Percentiles rank a stretch among this genome's conserved stretches.
phyloP scores from a whole-genome alignment of 2,888 invertebrate genomes.

The Hirtodrosophila trivittata region DNA sequence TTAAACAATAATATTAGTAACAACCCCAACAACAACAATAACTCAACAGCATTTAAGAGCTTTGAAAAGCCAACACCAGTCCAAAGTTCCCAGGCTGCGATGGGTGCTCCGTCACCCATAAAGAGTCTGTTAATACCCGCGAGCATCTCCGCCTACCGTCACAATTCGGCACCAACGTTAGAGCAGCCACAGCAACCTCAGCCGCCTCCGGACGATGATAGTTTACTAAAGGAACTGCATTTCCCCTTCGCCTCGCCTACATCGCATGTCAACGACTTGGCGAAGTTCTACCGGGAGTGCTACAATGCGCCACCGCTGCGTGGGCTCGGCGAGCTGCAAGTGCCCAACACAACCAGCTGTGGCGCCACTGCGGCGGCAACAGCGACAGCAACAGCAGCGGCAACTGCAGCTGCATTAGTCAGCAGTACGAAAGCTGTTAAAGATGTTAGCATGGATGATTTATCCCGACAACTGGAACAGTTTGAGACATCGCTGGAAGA shows the following conservation, averaged over 20 bases:
- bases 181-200: conserved; percentile 38
- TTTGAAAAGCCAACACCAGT: conserved; percentile 66
- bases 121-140: conserved; percentile 80
- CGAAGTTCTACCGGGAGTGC: conserved; percentile 84
- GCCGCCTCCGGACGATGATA: conserved; percentile 81
- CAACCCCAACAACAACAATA: conserved; percentile 71
- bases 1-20: conserved; percentile 52
- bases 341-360: conserved; percentile 25
- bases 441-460: conserved; percentile 77
- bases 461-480: conserved; percentile 83
- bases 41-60: conserved; percentile 75
- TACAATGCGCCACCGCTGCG: conserved; percentile 83
- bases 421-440: conserved; percentile 39
- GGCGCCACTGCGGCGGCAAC: conserved; percentile 39
- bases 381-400: conserved; percentile 39
- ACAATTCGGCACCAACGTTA: conserved; percentile 50
- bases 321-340: conserved; percentile 71
- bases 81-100: neutral
- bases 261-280: conserved; percentile 83
- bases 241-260: conserved; percentile 84
- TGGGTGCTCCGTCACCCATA: conserved; percentile 72
- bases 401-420: conserved; percentile 30
- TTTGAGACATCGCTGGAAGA: conserved; percentile 84
- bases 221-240: conserved; percentile 83
- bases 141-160: conserved; percentile 48